Evolutionary conservation across 53 echinoderm and acorn worm species (phyloP).

Genomic region (Actinopyga echinites): DNA sequence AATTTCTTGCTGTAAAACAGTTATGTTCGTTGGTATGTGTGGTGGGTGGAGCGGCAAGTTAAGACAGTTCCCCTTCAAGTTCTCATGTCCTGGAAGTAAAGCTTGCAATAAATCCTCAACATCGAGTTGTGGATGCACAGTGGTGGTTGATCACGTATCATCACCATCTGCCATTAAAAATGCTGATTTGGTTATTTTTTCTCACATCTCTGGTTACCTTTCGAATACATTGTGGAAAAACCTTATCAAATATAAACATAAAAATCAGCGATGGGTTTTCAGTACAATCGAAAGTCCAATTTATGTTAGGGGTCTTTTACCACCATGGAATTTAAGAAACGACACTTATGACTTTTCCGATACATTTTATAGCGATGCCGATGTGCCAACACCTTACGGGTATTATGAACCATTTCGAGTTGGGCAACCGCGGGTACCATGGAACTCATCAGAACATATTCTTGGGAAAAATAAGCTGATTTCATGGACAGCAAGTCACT

Average conservation of each 20-base stretch:
- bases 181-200: background rate
- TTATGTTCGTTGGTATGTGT: constrained; percentile 16
- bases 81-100: background rate
- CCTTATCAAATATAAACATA: background rate
- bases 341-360: background rate
- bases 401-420: background rate
- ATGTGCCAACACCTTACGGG: background rate
- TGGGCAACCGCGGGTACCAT: background rate
- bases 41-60: background rate
- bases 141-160: background rate
- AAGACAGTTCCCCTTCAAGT: background rate
- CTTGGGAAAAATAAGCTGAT: background rate
- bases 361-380: background rate
- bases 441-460: background rate
- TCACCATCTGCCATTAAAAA: background rate
- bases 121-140: background rate
- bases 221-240: background rate
- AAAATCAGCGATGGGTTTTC: constrained; percentile 1
- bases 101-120: too few relatives aligned
- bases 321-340: constrained; percentile 2
- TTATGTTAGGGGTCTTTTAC: background rate
- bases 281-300: constrained; percentile 21
- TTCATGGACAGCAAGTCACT: constrained; percentile 18
- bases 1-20: background rate
- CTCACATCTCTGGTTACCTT: background rate